Percentiles rank a stretch among this genome's conserved stretches.
phyloP scores from a whole-genome alignment of 2,888 invertebrate genomes.

The Axea sp. region DNA sequence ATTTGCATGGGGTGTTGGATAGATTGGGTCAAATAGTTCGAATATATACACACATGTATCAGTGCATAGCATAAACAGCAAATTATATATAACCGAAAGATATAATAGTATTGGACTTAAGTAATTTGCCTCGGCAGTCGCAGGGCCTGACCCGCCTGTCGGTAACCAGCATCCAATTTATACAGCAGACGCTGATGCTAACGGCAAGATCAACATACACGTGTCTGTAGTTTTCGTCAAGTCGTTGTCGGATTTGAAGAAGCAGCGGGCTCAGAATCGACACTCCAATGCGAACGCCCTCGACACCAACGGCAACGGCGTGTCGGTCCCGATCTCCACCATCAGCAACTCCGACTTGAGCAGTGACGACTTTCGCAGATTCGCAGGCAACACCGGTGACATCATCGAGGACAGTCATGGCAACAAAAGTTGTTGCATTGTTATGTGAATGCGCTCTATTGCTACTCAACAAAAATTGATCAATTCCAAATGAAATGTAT shows the following conservation, averaged over 20 bases:
- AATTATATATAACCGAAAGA: constrained; percentile 28
- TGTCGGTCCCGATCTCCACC: constrained; percentile 79
- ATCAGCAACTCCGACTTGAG: constrained; percentile 75
- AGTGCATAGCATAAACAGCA: constrained; percentile 11
- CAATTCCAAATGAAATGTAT: too few species aligned
- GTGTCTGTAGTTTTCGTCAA: constrained; percentile 91
- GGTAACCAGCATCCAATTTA: constrained; percentile 79
- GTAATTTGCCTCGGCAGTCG: constrained; percentile 77
- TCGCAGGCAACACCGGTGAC: constrained; percentile 88
- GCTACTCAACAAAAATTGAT: too few species aligned
- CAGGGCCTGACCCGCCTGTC: constrained; percentile 75
- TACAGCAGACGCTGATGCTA: constrained; percentile 86
- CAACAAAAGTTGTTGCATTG: constrained; percentile 86
- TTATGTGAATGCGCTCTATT: constrained; percentile 82
- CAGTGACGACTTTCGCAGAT: constrained; percentile 80
- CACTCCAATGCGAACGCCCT: constrained; percentile 80
- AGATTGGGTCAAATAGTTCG: constrained; percentile 17
- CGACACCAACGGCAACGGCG: constrained; percentile 76
- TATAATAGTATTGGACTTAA: constrained; percentile 74
- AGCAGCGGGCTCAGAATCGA: constrained; percentile 91
- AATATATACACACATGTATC: constrained; percentile 8
- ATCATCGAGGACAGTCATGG: constrained; percentile 87
- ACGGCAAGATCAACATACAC: constrained; percentile 93
- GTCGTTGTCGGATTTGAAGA: constrained; percentile 95
- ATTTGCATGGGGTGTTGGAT: constrained; percentile 35